These are phyloP conservation scores for Plagodis dolabraria DNA, from an alignment of 2,888 invertebrate species.

Conservation along the genomic window DNA sequence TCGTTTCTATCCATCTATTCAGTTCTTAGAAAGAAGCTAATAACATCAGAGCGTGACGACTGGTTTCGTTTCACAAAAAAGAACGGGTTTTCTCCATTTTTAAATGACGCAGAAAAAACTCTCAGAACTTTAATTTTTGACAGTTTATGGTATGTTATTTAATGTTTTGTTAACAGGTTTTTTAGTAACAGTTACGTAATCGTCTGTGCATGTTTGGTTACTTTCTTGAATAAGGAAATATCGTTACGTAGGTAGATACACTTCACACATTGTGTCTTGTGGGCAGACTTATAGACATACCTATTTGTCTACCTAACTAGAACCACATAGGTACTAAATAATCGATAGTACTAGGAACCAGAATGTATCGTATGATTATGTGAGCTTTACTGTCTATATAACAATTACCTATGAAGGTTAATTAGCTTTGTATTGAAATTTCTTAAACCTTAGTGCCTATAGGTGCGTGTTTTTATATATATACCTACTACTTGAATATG, in stretches of 20 bases:
- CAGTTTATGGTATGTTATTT: slow-evolving; percentile 17
- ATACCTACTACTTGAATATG: too few species aligned
- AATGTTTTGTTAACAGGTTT: slow-evolving; percentile 18
- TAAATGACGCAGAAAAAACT: slow-evolving; percentile 13
- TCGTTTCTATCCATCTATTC: too few species aligned
- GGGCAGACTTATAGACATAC: background rate
- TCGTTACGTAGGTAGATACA: slow-evolving; percentile 1
- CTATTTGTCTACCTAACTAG: too few species aligned
- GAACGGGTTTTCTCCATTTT: slow-evolving; percentile 11
- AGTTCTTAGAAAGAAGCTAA: background rate
- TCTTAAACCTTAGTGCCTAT: too few species aligned
- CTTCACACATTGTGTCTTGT: background rate
- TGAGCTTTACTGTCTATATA: too few species aligned
- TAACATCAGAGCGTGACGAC: slow-evolving; percentile 8
- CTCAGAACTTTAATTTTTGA: background rate
- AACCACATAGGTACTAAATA: too few species aligned
- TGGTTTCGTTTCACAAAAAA: slow-evolving; percentile 3
- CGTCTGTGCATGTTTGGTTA: slow-evolving; percentile 2
- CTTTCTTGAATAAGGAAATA: slow-evolving; percentile 13
- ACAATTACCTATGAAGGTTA: too few species aligned
- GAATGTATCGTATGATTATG: too few species aligned
- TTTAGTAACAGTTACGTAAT: slow-evolving; percentile 16
- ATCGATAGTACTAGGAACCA: too few species aligned
- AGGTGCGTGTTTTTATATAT: too few species aligned
- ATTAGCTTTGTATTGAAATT: too few species aligned